Conservation (phyloP, 2,113 vertebrate genomes). For the Aramus guarauna region DNA sequence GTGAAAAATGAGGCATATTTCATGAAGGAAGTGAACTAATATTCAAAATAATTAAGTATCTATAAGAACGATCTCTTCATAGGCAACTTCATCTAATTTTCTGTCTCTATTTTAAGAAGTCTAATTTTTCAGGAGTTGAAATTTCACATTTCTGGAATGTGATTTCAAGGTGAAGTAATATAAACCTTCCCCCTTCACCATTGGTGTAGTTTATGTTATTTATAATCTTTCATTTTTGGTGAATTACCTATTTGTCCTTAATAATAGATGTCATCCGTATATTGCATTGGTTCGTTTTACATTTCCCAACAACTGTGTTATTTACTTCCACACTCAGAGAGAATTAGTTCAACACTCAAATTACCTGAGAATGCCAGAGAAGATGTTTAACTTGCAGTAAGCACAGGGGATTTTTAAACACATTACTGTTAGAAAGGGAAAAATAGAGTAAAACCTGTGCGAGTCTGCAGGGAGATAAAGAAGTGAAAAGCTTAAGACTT, state of each 20-base stretch:
- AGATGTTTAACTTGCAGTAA: neutral
- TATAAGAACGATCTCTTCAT: neutral
- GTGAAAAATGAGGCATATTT: neutral
- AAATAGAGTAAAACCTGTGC: neutral
- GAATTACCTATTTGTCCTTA: neutral
- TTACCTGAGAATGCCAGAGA: neutral
- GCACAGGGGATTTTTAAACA: neutral
- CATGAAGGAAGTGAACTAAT: neutral
- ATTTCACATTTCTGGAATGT: neutral
- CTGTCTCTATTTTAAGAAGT: neutral
- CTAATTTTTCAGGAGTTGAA: neutral
- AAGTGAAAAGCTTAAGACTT: constrained; percentile 6
- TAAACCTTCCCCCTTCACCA: rapidly evolving
- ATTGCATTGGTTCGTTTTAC: neutral
- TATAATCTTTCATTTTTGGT: neutral
- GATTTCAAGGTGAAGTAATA: neutral
- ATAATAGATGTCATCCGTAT: neutral
- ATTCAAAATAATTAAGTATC: neutral
- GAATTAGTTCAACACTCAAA: neutral
- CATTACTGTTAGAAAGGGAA: neutral
- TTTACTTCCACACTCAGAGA: neutral
- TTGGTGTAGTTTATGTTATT: neutral
- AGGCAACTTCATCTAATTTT: neutral
- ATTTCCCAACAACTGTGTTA: neutral
- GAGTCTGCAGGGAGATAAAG: neutral